Evolutionary conservation across 2,888 invertebrate species (phyloP).

Genomic region (Drosophila acutilabella): DNA sequence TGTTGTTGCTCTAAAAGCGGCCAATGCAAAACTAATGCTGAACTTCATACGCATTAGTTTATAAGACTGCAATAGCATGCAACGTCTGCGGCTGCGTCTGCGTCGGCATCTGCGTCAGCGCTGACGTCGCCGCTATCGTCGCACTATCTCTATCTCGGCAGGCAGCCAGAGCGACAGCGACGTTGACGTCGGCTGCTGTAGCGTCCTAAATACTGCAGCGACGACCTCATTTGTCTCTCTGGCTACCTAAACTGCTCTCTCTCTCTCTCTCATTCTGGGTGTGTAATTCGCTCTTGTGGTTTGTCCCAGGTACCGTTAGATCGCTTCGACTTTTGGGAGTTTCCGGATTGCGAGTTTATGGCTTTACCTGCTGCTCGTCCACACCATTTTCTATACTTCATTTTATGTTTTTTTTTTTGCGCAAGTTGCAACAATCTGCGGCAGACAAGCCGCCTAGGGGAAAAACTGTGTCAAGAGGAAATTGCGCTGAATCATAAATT

Average conservation of each 20-base stretch:
- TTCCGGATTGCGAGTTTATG: not conserved
- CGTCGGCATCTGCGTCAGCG: slow-evolving; percentile 20
- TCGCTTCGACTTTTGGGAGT: slow-evolving; percentile 6
- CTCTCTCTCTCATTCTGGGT: not conserved
- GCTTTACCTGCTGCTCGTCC: not conserved
- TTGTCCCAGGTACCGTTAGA: not conserved
- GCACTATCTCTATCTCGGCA: not conserved
- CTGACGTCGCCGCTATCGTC: slow-evolving; percentile 5
- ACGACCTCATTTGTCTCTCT: slow-evolving; percentile 44
- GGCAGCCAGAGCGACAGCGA: slow-evolving; percentile 18
- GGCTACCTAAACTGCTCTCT: not conserved
- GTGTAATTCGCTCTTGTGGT: no score
- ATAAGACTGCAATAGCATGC: slow-evolving; percentile 59
- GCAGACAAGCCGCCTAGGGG: slow-evolving; percentile 8
- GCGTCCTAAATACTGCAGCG: slow-evolving; percentile 49
- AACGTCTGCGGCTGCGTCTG: slow-evolving; percentile 12
- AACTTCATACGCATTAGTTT: slow-evolving; percentile 78
- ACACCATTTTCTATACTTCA: not conserved
- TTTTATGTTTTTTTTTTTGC: slow-evolving; percentile 19
- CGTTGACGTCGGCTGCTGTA: slow-evolving; percentile 11
- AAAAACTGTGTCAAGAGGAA: slow-evolving; percentile 74
- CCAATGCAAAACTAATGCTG: slow-evolving; percentile 81
- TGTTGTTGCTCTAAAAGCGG: slow-evolving; percentile 73
- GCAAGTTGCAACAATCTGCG: slow-evolving; percentile 34
- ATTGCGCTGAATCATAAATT: slow-evolving; percentile 57